A percentile compares a stretch with the other conserved stretches of the same genome.
Conservation (phyloP, 2,797 vertebrate genomes). For the Macropodus opercularis region DNA sequence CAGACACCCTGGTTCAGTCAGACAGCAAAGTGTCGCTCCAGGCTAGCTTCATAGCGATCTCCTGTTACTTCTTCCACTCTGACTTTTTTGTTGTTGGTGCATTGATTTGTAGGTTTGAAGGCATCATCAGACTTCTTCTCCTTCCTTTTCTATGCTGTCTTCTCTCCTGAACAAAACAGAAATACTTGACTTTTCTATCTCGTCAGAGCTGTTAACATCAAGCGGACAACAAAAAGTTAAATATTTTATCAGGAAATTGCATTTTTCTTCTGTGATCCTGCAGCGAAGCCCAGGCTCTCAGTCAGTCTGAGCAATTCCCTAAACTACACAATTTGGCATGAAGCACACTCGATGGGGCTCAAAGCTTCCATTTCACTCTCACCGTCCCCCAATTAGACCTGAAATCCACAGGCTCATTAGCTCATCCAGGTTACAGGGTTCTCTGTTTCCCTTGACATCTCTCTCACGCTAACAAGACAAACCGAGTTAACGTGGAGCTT, state of each 20-base stretch:
- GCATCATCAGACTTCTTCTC: constrained; percentile 30
- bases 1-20: constrained; percentile 44
- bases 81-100: constrained; percentile 33
- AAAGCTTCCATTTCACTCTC: constrained; percentile 38
- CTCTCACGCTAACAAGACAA: constrained; percentile 71
- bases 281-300: not conserved
- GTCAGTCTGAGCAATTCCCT: constrained; percentile 23
- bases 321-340: constrained; percentile 30
- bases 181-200: not conserved
- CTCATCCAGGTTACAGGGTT: constrained; percentile 55
- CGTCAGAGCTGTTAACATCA: constrained; percentile 9
- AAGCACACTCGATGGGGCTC: constrained; percentile 23
- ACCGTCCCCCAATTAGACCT: constrained; percentile 67
- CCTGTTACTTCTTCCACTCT: constrained; percentile 32
- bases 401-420: constrained; percentile 77
- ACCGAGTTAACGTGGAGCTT: constrained; percentile 62
- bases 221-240: not conserved
- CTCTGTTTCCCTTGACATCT: constrained; percentile 49
- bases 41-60: constrained; percentile 59
- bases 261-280: not conserved
- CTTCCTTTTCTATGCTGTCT: constrained; percentile 9
- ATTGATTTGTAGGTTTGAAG: constrained; percentile 47
- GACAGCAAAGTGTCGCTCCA: constrained; percentile 56
- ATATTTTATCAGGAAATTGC: not conserved
- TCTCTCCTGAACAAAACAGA: constrained; percentile 3